phyloP scores from a whole-genome alignment of 2,113 vertebrate genomes.

The Muntiacus muntjak region DNA sequence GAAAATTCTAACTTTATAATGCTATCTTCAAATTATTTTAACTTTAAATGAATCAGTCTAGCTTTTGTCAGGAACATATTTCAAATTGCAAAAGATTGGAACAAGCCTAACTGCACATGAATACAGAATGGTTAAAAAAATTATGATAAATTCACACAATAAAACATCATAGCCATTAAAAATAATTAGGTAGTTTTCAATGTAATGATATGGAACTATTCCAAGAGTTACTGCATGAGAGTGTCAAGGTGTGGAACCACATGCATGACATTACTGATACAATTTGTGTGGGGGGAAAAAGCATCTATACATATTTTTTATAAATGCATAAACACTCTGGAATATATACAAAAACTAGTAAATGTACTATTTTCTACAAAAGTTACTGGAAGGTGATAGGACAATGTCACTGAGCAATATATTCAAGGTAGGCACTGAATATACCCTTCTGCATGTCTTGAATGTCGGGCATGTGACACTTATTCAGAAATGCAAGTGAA shows the following conservation, averaged over 20 bases:
- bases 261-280: neutral
- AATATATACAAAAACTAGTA: neutral
- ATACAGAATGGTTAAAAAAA: slow-evolving; percentile 40
- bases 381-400: neutral
- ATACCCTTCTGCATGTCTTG: neutral
- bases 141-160: slow-evolving; percentile 46
- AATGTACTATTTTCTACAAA: neutral
- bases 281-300: neutral
- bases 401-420: neutral
- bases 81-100: slow-evolving; percentile 28
- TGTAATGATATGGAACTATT: slow-evolving; percentile 27
- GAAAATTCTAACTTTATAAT: neutral
- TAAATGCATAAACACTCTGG: neutral
- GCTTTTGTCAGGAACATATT: neutral
- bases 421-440: neutral
- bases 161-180: slow-evolving; percentile 39
- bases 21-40: neutral
- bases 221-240: slow-evolving; percentile 6
- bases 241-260: neutral
- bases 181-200: slow-evolving; percentile 51
- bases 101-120: slow-evolving; percentile 21
- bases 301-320: neutral
- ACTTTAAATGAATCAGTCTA: neutral
- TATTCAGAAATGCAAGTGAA: neutral
- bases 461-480: neutral